Conservation (phyloP, 2,113 vertebrate genomes). For the Genyomyrus donnyi region DNA sequence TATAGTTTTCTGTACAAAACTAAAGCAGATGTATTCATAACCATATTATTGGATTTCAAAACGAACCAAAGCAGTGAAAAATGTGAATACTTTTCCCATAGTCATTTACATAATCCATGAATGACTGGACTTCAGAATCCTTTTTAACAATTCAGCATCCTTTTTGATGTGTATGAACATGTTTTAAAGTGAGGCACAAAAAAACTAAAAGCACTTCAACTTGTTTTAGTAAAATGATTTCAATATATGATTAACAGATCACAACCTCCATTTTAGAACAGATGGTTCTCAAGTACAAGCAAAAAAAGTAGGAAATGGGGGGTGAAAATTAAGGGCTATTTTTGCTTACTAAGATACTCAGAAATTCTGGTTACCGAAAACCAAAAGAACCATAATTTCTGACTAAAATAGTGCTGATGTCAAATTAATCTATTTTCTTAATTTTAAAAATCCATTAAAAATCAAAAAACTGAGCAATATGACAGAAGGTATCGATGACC, state of each 20-base stretch:
- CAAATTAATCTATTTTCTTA: neutral
- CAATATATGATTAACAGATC: slow-evolving; percentile 21
- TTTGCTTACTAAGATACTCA: slow-evolving; percentile 24
- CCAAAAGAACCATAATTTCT: neutral
- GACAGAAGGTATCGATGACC: neutral
- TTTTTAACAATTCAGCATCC: slow-evolving; percentile 23
- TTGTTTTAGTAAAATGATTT: slow-evolving; percentile 31
- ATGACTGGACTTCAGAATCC: slow-evolving; percentile 35
- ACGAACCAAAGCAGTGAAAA: neutral
- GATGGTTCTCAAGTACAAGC: slow-evolving; percentile 33
- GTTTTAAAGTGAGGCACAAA: slow-evolving; percentile 13
- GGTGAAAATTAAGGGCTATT: slow-evolving; percentile 31
- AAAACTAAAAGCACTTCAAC: slow-evolving; percentile 25
- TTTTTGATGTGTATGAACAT: slow-evolving; percentile 31
- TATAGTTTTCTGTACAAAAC: neutral
- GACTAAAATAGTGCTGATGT: neutral
- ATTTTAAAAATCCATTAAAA: neutral
- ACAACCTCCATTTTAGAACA: slow-evolving; percentile 40
- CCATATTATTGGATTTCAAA: neutral
- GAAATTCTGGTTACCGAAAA: neutral
- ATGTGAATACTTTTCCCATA: slow-evolving; percentile 8
- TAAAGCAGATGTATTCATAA: neutral
- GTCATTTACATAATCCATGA: slow-evolving; percentile 37
- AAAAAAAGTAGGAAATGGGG: slow-evolving; percentile 18
- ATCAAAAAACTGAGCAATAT: neutral